A percentile compares a stretch with the other conserved stretches of the same genome.
Evolutionary conservation across 2,797 vertebrate species (phyloP).

Genomic region (Paguma larvata): DNA sequence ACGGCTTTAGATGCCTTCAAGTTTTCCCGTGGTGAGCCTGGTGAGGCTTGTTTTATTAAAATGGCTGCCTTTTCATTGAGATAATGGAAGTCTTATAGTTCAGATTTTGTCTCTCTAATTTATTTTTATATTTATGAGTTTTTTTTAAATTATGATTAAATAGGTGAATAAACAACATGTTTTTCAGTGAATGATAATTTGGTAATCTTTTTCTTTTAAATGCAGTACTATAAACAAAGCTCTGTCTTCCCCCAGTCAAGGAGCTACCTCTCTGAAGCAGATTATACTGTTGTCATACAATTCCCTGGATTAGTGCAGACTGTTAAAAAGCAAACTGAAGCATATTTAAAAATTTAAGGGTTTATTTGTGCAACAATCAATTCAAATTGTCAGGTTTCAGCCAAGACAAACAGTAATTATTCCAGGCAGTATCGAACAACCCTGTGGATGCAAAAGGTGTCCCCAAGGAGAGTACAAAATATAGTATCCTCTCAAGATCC

Average conservation of each 20-base stretch:
- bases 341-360: neutral
- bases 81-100: neutral
- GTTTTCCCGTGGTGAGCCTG: neutral
- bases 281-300: no score
- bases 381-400: neutral
- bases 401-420: neutral
- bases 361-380: neutral
- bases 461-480: neutral
- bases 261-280: neutral
- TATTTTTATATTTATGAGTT: neutral
- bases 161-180: neutral
- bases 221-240: neutral
- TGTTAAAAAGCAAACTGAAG: neutral
- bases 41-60: neutral
- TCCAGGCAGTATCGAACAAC: neutral
- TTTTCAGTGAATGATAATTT: constrained; percentile 8
- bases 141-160: neutral
- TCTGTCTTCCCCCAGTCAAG: neutral
- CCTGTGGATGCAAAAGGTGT: neutral
- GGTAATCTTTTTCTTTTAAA: constrained; percentile 13
- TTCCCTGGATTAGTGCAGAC: neutral
- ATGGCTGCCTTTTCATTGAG: constrained; percentile 41
- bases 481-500: neutral
- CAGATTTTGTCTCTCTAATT: neutral
- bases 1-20: neutral